These are phyloP conservation scores for Diarsia mendica DNA, from an alignment of 2,888 invertebrate genomes.

Conservation along the genomic window DNA sequence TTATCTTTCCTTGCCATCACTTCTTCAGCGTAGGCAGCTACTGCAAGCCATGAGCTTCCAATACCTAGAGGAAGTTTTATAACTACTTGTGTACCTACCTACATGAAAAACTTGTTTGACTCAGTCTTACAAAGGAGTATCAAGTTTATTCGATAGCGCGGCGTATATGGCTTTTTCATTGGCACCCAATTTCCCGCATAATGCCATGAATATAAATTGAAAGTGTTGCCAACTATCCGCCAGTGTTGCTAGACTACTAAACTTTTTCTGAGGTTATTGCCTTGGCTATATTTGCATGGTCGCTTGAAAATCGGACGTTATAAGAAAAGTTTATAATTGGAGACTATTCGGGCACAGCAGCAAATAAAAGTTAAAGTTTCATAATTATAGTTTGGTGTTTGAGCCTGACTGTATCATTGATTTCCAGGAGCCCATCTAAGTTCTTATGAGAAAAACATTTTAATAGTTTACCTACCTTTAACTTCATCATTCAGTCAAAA, in stretches of 20 bases:
- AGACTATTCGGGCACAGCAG: neutral
- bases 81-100: neutral
- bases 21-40: no score
- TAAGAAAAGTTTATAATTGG: constrained; percentile 36
- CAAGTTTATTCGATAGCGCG: constrained; percentile 69
- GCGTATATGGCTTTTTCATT: constrained; percentile 83
- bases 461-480: no score
- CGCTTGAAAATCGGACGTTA: constrained; percentile 15
- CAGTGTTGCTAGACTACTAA: constrained; percentile 47
- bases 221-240: constrained; percentile 57
- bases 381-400: neutral
- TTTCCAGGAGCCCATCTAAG: no score
- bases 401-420: neutral
- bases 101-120: neutral
- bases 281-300: constrained; percentile 11
- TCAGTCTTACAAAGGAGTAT: constrained; percentile 54
- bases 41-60: no score
- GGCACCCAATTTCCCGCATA: constrained; percentile 77
- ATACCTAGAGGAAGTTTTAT: no score
- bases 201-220: constrained; percentile 76
- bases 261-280: constrained; percentile 38
- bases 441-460: no score
- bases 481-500: neutral
- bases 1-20: no score
- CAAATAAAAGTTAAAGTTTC: neutral